Conservation (phyloP, 2,113 vertebrate genomes). For the Panthera leo region DNA sequence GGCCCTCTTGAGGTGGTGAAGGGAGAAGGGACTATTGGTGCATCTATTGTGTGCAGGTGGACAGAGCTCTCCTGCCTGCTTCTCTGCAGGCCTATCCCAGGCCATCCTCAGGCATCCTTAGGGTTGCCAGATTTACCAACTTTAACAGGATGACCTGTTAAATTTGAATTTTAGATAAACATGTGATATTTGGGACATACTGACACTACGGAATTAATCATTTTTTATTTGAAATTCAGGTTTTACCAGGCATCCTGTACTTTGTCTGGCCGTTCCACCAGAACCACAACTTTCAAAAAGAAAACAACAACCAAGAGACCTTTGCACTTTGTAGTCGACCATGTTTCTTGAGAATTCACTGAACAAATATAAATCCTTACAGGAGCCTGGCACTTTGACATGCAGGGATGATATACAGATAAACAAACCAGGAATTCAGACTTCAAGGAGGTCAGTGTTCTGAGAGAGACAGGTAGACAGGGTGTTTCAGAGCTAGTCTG, state of each 20-base stretch:
- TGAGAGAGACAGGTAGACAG: neutral
- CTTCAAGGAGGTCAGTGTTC: neutral
- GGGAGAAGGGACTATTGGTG: neutral
- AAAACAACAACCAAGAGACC: neutral
- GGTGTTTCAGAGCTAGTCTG: neutral
- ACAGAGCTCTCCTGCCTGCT: neutral
- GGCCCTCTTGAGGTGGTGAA: neutral
- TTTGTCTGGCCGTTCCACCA: neutral
- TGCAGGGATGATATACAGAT: too few relatives aligned
- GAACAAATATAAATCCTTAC: neutral
- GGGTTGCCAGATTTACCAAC: neutral
- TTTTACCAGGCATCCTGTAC: neutral
- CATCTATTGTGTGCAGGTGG: accelerated
- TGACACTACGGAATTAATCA: neutral
- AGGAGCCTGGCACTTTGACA: neutral
- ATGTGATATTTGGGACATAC: neutral
- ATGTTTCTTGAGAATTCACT: neutral
- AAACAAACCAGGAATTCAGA: neutral
- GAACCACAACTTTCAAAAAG: neutral
- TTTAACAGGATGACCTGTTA: neutral
- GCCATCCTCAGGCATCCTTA: neutral
- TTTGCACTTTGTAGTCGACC: neutral
- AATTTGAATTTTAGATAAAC: neutral
- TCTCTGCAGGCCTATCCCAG: neutral
- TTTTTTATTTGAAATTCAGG: constrained; percentile 16